Evolutionary conservation across 1,140 invertebrate species (phyloP).

Genomic region (Maniola jurtina): DNA sequence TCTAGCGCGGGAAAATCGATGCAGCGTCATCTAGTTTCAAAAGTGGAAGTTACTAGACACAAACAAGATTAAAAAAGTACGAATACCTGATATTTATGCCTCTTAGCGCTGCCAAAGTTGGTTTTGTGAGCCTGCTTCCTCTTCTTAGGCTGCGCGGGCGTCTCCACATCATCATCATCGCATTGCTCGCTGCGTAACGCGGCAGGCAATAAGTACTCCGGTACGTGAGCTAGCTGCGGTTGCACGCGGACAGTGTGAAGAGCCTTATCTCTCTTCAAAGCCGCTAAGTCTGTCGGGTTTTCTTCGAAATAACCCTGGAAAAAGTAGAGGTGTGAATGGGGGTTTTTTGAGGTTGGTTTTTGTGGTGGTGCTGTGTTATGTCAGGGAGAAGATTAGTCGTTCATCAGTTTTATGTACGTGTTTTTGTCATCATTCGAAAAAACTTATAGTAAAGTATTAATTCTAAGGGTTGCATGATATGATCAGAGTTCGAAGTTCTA

Average conservation of each 20-base stretch:
- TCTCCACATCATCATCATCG: conserved; percentile 64
- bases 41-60: too few species aligned
- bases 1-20: too few species aligned
- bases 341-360: conserved; percentile 36
- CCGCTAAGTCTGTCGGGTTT: conserved; percentile 93
- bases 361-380: not conserved
- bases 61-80: too few species aligned
- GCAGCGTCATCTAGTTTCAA: too few species aligned
- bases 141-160: conserved; percentile 51
- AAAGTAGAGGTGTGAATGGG: not conserved
- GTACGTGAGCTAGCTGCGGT: conserved; percentile 93
- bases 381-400: conserved; percentile 76
- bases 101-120: conserved; percentile 61
- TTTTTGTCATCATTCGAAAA: conserved; percentile 52
- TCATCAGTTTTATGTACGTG: conserved; percentile 63
- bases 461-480: too few species aligned
- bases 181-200: conserved; percentile 82
- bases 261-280: conserved; percentile 94
- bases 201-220: conserved; percentile 94
- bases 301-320: conserved; percentile 94
- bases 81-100: conserved; percentile 69
- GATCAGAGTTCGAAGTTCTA: too few species aligned
- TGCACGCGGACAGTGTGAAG: conserved; percentile 92
- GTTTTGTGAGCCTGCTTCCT: conserved; percentile 41
- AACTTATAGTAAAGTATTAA: too few species aligned